phyloP scores from a whole-genome alignment of 2,888 invertebrate genomes.

The Spilosoma lubricipeda region DNA sequence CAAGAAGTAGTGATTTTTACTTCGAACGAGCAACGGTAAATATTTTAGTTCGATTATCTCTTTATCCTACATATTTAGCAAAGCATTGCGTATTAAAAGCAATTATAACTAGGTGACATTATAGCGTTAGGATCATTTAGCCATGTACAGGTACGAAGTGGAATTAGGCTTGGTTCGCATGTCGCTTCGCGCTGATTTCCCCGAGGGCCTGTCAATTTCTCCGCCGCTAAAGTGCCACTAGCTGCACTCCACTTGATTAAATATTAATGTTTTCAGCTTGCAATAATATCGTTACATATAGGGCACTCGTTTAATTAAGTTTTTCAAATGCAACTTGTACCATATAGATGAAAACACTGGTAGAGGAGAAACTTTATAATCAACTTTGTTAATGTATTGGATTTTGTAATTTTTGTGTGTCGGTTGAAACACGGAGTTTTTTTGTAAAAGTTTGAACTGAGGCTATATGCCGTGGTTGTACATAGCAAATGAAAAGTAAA shows the following conservation, averaged over 20 bases:
- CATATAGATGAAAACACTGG: conserved; percentile 5
- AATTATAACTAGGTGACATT: conserved; percentile 54
- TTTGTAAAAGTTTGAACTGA: background rate
- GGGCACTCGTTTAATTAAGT: conserved; percentile 26
- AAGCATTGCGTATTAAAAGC: conserved; percentile 57
- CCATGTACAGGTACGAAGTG: conserved; percentile 54
- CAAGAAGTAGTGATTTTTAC: background rate
- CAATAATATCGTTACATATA: conserved; percentile 41
- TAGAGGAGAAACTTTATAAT: conserved; percentile 9
- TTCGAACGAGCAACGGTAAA: background rate
- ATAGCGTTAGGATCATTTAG: conserved; percentile 46
- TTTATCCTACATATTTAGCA: conserved; percentile 39
- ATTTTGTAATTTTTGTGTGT: background rate
- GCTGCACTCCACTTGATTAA: conserved; percentile 76
- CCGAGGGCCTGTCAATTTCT: conserved; percentile 68
- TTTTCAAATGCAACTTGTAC: conserved; percentile 3
- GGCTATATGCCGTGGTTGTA: background rate
- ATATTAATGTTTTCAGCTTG: conserved; percentile 67
- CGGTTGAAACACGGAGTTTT: no score
- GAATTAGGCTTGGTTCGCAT: conserved; percentile 64
- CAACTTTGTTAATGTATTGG: conserved; percentile 11
- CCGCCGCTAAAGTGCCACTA: conserved; percentile 61
- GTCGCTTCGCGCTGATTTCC: conserved; percentile 72
- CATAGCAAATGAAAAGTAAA: background rate
- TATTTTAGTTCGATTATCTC: conserved; percentile 28